These are phyloP conservation scores for Paracentrotus lividus DNA, from an alignment of 53 echinoderm and acorn worm species.

Conservation along the genomic window DNA sequence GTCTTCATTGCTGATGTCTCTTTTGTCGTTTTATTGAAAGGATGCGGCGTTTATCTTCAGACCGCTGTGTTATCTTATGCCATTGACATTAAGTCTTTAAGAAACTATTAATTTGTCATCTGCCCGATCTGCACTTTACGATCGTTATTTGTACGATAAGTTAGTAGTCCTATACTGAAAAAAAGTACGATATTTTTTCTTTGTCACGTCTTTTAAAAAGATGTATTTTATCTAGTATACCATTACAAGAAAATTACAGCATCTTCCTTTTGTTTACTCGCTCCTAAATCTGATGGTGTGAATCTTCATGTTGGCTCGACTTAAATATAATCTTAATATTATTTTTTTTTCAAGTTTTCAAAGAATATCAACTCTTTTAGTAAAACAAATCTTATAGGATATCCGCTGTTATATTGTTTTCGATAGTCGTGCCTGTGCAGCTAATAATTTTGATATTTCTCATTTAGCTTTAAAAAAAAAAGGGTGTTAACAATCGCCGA, in stretches of 20 bases:
- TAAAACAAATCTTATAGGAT: neutral
- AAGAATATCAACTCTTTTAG: neutral
- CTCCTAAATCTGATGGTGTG: neutral
- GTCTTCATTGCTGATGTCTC: neutral
- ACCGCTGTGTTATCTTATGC: slow-evolving; percentile 32
- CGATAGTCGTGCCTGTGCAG: too few species aligned
- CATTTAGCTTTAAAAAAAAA: neutral
- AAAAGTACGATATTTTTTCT: neutral
- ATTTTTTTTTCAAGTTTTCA: neutral
- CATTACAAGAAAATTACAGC: neutral
- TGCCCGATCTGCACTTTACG: neutral
- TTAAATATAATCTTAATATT: neutral
- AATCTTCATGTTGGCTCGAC: neutral
- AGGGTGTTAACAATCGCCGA: neutral
- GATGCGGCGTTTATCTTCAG: slow-evolving; percentile 13
- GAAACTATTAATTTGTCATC: slow-evolving; percentile 13
- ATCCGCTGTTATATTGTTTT: neutral
- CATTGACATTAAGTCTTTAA: slow-evolving; percentile 49
- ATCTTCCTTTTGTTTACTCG: neutral
- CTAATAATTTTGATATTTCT: too few species aligned
- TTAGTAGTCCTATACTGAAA: neutral
- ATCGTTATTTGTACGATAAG: neutral
- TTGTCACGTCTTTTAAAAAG: too few species aligned
- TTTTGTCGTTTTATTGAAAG: neutral
- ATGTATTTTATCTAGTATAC: too few species aligned